Conservation (phyloP, 2,888 invertebrate species). For the Brachypterus glaber region DNA sequence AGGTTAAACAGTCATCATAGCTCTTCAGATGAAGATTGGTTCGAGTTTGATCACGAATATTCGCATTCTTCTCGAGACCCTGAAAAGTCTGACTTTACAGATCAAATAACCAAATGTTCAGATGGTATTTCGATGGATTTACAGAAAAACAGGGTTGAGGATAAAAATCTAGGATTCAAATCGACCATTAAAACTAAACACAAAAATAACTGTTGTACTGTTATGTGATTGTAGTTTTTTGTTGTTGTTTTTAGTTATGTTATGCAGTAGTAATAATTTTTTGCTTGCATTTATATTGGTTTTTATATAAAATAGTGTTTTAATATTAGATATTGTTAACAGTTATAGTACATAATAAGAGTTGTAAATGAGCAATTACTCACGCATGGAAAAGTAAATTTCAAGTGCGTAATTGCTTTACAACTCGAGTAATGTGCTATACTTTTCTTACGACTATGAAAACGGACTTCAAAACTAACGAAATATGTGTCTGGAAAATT, state of each 20-base stretch:
- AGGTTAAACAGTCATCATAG: constrained; percentile 41
- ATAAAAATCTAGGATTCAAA: constrained; percentile 9
- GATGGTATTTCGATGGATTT: constrained; percentile 8
- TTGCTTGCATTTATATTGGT: constrained; percentile 16
- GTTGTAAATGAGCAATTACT: too few species aligned
- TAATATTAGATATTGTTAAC: too few species aligned
- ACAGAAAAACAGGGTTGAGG: constrained; percentile 13
- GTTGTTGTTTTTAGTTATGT: constrained; percentile 16
- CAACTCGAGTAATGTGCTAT: too few species aligned
- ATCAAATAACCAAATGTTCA: too few species aligned
- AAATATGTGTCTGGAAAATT: too few species aligned
- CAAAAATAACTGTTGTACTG: constrained; percentile 23
- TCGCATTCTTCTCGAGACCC: too few species aligned
- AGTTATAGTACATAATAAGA: too few species aligned
- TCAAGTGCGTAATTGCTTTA: too few species aligned
- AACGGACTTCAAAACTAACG: too few species aligned
- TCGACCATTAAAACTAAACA: constrained; percentile 14
- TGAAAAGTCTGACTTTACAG: constrained; percentile 14
- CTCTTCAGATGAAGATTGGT: constrained; percentile 43
- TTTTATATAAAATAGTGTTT: constrained; percentile 7
- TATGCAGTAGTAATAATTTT: too few species aligned
- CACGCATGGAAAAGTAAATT: too few species aligned
- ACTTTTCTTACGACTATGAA: too few species aligned
- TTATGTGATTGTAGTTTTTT: constrained; percentile 22
- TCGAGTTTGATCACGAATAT: constrained; percentile 35